Conservation (phyloP, 1,140 invertebrate genomes). For the Polypedilum pembai region DNA sequence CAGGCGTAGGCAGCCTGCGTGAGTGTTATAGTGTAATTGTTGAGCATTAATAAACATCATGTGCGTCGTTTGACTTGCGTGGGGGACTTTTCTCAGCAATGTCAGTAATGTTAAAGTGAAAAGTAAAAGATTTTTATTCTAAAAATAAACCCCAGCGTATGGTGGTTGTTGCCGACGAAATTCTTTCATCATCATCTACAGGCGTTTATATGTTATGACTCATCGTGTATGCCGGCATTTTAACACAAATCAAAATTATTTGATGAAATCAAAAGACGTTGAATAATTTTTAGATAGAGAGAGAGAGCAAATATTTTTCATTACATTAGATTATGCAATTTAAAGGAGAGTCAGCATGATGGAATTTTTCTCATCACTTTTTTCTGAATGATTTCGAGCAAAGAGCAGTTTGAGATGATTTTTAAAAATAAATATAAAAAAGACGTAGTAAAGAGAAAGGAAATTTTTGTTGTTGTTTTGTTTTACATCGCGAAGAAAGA, state of each 20-base stretch:
- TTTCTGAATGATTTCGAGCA: background rate
- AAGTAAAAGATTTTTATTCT: background rate
- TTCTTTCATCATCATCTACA: no score
- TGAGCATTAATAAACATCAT: background rate
- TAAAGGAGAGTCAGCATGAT: background rate
- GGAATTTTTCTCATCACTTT: background rate
- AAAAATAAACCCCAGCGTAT: background rate
- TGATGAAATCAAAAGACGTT: background rate
- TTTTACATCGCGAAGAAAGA: background rate
- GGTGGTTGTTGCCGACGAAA: background rate
- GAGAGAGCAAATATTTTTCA: no score
- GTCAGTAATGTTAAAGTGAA: background rate
- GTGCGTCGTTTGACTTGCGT: background rate
- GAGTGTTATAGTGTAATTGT: background rate
- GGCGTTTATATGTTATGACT: background rate
- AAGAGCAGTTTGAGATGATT: background rate
- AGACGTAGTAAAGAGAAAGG: background rate
- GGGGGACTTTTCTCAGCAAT: background rate
- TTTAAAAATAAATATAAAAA: slow-evolving; percentile 2
- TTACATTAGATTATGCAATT: background rate
- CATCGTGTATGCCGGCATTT: background rate
- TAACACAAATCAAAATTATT: background rate
- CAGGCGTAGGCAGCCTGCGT: background rate
- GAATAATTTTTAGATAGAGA: no score
- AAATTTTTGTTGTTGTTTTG: background rate